A percentile compares a stretch with the other conserved stretches of the same genome.
phyloP scores from a whole-genome alignment of 2,888 invertebrate species.

The Caradrina clavipalpis region DNA sequence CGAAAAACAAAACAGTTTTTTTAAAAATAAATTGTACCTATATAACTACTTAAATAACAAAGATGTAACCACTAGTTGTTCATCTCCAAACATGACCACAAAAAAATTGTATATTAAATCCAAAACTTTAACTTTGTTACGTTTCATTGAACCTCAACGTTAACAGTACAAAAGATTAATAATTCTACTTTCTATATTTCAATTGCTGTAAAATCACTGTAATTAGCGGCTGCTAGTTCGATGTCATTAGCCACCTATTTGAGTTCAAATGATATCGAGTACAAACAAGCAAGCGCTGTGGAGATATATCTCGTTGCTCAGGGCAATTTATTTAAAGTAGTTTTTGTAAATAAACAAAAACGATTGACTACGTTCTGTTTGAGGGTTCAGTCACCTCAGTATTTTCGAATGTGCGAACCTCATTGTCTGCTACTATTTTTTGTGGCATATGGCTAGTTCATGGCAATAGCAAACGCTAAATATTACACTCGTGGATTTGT shows the following conservation, averaged over 20 bases:
- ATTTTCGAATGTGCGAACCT: conserved; percentile 88
- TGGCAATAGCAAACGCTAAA: conserved; percentile 78
- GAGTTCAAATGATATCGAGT: conserved; percentile 60
- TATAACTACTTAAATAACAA: neutral
- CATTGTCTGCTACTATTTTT: conserved; percentile 87
- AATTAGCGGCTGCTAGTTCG: conserved; percentile 60
- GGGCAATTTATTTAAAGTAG: conserved; percentile 79
- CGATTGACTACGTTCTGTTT: conserved; percentile 80
- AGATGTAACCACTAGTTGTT: neutral
- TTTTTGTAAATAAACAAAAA: conserved; percentile 87
- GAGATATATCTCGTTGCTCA: conserved; percentile 76
- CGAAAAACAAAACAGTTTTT: neutral
- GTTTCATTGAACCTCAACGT: conserved; percentile 10
- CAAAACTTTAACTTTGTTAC: neutral
- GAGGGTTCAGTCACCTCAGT: conserved; percentile 86
- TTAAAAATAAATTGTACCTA: too few relatives aligned
- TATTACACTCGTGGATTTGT: conserved; percentile 60
- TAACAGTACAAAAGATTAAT: conserved; percentile 8
- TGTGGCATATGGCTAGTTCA: conserved; percentile 84
- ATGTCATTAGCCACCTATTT: conserved; percentile 63
- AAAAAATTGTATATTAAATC: neutral
- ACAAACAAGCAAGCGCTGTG: conserved; percentile 66
- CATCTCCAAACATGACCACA: neutral
- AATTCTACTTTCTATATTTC: conserved; percentile 28
- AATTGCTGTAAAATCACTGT: conserved; percentile 50